Percentiles rank a stretch among this genome's conserved stretches.
These are phyloP conservation scores for Leptinotarsa haldemani DNA, from an alignment of 2,888 invertebrate genomes.

Conservation along the genomic window DNA sequence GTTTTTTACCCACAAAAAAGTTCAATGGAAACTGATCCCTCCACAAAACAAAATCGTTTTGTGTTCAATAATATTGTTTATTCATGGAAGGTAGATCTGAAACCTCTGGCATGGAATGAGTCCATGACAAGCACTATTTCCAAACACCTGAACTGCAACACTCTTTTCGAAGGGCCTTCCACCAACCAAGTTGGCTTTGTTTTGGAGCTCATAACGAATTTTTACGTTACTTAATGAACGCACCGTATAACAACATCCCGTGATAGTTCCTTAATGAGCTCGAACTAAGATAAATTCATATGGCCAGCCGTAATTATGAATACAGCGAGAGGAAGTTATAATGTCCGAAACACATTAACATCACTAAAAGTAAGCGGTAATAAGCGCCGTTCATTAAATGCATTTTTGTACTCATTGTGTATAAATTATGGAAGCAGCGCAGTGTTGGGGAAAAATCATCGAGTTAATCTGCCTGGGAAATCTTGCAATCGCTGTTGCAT, in stretches of 20 bases:
- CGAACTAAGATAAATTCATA: slow-evolving; percentile 4
- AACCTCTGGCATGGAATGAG: too few species aligned
- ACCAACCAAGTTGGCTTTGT: too few species aligned
- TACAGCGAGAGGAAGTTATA: slow-evolving; percentile 24
- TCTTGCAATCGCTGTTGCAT: slow-evolving; percentile 31
- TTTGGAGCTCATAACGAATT: too few species aligned
- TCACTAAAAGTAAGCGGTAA: slow-evolving; percentile 24
- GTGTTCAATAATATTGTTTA: too few species aligned
- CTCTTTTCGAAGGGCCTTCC: too few species aligned
- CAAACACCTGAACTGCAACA: too few species aligned
- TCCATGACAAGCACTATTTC: too few species aligned
- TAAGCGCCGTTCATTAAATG: slow-evolving; percentile 21
- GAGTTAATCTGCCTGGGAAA: slow-evolving; percentile 33
- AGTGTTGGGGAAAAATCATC: slow-evolving; percentile 34
- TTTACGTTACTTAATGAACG: too few species aligned
- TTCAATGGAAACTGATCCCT: too few species aligned
- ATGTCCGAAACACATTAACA: slow-evolving; percentile 26
- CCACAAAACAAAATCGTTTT: too few species aligned
- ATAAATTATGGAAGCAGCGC: slow-evolving; percentile 29
- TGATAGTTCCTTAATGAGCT: neutral
- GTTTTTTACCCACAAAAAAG: too few species aligned
- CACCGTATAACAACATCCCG: neutral
- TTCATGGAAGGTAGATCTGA: too few species aligned
- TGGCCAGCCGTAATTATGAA: slow-evolving; percentile 3
- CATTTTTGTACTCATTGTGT: slow-evolving; percentile 29